These are phyloP conservation scores for Meteorus sp. DNA, from an alignment of 1,140 invertebrate genomes.

Conservation along the genomic window DNA sequence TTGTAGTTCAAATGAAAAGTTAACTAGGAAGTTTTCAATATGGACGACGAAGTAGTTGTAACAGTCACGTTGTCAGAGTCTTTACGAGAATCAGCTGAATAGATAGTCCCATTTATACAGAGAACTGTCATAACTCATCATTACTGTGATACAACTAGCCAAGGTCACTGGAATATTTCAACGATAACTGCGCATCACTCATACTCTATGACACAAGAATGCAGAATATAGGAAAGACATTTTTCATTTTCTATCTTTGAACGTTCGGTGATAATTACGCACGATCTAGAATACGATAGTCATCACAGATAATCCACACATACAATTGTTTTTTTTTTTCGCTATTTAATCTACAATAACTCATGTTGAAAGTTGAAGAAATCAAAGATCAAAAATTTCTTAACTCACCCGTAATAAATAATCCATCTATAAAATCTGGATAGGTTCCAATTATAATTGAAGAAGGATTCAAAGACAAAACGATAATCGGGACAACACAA, in stretches of 20 bases:
- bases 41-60: too few species aligned
- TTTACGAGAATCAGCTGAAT: too few species aligned
- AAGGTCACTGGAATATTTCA: slow-evolving; percentile 21
- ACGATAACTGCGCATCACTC: slow-evolving; percentile 26
- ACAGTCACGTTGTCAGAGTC: too few species aligned
- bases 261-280: too few species aligned
- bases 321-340: too few species aligned
- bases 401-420: slow-evolving; percentile 21
- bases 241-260: too few species aligned
- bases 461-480: not conserved
- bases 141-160: not conserved
- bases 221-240: not conserved
- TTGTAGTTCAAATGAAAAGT: slow-evolving; percentile 16
- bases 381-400: too few species aligned
- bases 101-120: slow-evolving; percentile 21
- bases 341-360: too few species aligned
- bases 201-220: slow-evolving; percentile 26
- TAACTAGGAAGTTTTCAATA: slow-evolving; percentile 23
- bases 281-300: too few species aligned
- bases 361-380: too few species aligned
- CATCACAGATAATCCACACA: too few species aligned
- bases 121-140: not conserved
- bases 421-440: slow-evolving; percentile 3
- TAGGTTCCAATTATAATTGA: not conserved
- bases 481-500: not conserved